Percentiles rank a stretch among this genome's conserved stretches.
Evolutionary conservation across 1,140 invertebrate genomes (phyloP).

Genomic region (Dinoponera quadriceps): DNA sequence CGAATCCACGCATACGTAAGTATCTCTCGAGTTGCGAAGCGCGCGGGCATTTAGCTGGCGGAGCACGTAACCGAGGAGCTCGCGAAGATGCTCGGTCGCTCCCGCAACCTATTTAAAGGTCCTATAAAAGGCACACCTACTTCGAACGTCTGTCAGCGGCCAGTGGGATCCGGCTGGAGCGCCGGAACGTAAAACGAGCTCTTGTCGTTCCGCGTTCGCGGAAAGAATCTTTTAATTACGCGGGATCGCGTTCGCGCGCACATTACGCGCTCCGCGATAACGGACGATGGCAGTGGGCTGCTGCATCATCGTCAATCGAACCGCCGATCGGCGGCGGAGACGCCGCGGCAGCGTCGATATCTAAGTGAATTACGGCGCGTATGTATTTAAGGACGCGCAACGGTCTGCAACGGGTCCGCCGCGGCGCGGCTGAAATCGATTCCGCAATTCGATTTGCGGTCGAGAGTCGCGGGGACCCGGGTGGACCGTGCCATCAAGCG

Average conservation of each 20-base stretch:
- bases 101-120: neutral
- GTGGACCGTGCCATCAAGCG: conserved; percentile 62
- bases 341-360: neutral
- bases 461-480: conserved; percentile 75
- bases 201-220: neutral
- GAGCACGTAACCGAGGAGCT: neutral
- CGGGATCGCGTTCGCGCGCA: neutral
- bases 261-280: conserved; percentile 1
- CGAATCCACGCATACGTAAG: neutral
- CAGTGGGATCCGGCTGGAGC: neutral
- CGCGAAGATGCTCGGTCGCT: neutral
- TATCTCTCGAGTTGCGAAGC: neutral
- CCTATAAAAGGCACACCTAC: conserved; percentile 12
- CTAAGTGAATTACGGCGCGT: conserved; percentile 41
- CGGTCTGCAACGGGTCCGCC: neutral
- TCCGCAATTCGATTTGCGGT: conserved; percentile 81
- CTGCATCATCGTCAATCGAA: conserved; percentile 39
- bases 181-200: neutral
- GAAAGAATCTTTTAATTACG: conserved; percentile 38
- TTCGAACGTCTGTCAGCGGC: conserved; percentile 1
- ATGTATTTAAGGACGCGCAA: conserved; percentile 61
- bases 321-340: conserved; percentile 9
- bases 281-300: neutral
- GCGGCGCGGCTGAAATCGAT: conserved; percentile 71
- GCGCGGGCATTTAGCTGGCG: neutral